A percentile compares a stretch with the other conserved stretches of the same genome.
phyloP scores from a whole-genome alignment of 2,797 vertebrate species.

The Falco biarmicus region DNA sequence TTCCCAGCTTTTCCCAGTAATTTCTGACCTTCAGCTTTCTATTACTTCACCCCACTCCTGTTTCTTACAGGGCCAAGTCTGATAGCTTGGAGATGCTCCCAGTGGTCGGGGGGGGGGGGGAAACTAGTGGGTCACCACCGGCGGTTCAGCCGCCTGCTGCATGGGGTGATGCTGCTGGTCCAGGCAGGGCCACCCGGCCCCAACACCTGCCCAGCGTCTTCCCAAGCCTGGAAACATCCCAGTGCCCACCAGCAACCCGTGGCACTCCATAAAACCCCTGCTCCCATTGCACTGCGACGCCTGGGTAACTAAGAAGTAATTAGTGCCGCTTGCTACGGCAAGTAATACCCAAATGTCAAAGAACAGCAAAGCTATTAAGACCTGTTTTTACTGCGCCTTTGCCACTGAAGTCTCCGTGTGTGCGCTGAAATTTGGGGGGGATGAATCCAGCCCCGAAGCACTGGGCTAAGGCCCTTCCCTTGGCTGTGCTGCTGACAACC shows the following conservation, averaged over 20 bases:
- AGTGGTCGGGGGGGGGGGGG: accelerated
- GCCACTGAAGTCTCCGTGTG: background rate
- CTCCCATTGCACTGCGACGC: background rate
- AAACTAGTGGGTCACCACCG: accelerated
- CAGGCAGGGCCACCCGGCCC: accelerated
- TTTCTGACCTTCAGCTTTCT: background rate
- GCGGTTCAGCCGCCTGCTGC: no score
- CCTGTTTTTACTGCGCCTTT: background rate
- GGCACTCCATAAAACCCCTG: slow-evolving; percentile 53
- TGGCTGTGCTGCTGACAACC: background rate
- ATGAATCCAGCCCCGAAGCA: background rate
- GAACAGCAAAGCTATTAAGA: slow-evolving; percentile 7
- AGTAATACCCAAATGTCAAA: slow-evolving; percentile 72
- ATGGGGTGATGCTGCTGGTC: background rate
- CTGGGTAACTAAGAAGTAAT: slow-evolving; percentile 29
- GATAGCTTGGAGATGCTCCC: background rate
- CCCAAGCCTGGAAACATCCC: background rate
- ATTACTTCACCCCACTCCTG: accelerated
- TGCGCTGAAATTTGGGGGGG: background rate
- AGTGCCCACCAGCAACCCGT: background rate
- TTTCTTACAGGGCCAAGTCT: background rate
- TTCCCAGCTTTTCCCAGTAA: background rate
- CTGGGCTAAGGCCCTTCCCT: background rate
- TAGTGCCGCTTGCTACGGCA: slow-evolving; percentile 56
- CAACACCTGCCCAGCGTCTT: background rate